Conservation (phyloP, 2,113 vertebrate genomes). For the Burhinus oedicnemus region DNA sequence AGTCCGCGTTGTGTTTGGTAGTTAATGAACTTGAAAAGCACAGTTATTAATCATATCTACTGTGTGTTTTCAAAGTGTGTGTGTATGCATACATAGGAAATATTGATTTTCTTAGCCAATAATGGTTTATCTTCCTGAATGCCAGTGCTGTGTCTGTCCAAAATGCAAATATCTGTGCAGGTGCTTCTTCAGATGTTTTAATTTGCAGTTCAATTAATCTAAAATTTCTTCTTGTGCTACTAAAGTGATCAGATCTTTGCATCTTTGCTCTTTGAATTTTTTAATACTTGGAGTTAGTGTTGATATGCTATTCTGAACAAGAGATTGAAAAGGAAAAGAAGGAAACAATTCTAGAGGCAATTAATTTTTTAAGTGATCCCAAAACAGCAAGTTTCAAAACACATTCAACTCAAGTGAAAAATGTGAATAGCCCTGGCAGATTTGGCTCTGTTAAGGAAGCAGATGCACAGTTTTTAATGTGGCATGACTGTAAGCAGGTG, state of each 20-base stretch:
- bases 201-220: background rate
- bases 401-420: background rate
- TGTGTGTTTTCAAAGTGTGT: background rate
- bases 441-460: accelerated
- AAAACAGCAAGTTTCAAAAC: background rate
- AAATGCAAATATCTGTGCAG: background rate
- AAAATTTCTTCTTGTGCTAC: background rate
- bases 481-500: background rate
- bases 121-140: background rate
- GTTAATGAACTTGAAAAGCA: background rate
- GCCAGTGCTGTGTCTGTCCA: background rate
- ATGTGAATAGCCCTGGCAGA: background rate
- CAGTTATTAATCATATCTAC: background rate
- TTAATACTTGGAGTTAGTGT: background rate
- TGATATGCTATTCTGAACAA: background rate
- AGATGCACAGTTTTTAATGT: background rate
- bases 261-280: background rate
- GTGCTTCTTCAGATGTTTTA: background rate
- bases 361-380: background rate
- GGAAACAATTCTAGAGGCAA: background rate
- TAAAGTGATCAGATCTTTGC: background rate
- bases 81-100: background rate
- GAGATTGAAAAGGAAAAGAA: background rate
- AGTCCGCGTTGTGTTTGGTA: background rate
- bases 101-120: background rate